Conservation (phyloP, 2,113 vertebrate genomes). For the Microcebus jonahi region DNA sequence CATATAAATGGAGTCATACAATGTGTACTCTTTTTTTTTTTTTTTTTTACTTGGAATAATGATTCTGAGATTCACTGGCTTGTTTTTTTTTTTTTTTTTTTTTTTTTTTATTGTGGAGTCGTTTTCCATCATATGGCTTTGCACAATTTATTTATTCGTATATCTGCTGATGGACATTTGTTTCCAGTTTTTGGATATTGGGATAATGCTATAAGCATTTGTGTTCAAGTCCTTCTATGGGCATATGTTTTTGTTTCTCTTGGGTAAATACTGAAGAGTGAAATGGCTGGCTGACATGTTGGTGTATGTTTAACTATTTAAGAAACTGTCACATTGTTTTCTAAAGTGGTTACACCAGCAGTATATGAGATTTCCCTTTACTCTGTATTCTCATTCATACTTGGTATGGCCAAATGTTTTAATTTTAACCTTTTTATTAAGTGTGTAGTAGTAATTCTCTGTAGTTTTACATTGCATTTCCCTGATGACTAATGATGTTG, state of each 20-base stretch:
- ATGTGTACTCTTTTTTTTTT: neutral
- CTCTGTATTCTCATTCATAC: neutral
- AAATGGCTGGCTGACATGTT: neutral
- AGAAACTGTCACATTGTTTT: neutral
- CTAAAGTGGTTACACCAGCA: neutral
- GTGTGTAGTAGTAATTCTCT: neutral
- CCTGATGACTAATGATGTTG: neutral
- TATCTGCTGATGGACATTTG: neutral
- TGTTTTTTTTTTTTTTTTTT: no score
- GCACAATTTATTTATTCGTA: neutral
- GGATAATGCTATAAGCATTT: neutral
- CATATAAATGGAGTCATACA: neutral
- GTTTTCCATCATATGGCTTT: fast-evolving
- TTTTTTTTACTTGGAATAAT: neutral
- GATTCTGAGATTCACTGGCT: neutral
- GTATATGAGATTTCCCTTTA: neutral
- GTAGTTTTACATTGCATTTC: neutral
- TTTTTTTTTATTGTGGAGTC: neutral
- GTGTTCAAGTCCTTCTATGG: neutral
- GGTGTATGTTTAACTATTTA: neutral
- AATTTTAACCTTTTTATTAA: no score
- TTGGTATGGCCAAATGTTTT: neutral
- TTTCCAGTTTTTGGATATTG: neutral
- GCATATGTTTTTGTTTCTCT: neutral
- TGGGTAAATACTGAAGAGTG: neutral